A percentile compares a stretch with the other conserved stretches of the same genome.
These are phyloP conservation scores for Achatina immaculata DNA, from an alignment of 1,140 invertebrate species.

Conservation along the genomic window DNA sequence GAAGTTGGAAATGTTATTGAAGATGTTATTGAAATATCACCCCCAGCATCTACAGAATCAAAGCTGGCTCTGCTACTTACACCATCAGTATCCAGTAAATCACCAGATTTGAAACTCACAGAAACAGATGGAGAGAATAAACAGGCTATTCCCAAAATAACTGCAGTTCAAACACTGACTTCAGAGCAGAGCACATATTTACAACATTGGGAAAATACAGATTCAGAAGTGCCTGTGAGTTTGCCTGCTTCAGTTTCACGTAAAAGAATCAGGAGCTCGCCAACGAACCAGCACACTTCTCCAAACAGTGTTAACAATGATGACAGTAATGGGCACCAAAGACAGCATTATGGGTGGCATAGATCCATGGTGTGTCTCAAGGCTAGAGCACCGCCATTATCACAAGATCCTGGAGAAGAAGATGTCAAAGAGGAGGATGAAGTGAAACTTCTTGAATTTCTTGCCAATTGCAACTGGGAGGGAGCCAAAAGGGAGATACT, in stretches of 20 bases:
- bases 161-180: neutral
- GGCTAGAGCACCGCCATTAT: slow-evolving; percentile 48
- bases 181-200: neutral
- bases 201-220: neutral
- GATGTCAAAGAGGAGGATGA: slow-evolving; percentile 48
- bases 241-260: neutral
- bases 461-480: slow-evolving; percentile 65
- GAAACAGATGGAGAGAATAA: neutral
- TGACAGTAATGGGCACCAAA: neutral
- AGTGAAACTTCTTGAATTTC: slow-evolving; percentile 62
- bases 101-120: too few species aligned
- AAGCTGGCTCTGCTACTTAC: neutral
- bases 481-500: slow-evolving; percentile 56
- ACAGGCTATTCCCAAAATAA: neutral
- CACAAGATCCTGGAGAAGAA: slow-evolving; percentile 9
- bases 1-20: neutral
- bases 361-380: slow-evolving; percentile 63
- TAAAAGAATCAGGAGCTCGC: too few species aligned
- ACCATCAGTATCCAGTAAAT: neutral
- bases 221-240: neutral
- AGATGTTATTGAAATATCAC: slow-evolving; percentile 8
- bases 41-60: neutral
- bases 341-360: slow-evolving; percentile 50
- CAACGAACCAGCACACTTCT: neutral
- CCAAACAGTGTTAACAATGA: neutral